Evolutionary conservation across 2,113 vertebrate species (phyloP), one percentile per base, ranked within the genome.

Genomic region (Otolemur garnettii): DNA sequence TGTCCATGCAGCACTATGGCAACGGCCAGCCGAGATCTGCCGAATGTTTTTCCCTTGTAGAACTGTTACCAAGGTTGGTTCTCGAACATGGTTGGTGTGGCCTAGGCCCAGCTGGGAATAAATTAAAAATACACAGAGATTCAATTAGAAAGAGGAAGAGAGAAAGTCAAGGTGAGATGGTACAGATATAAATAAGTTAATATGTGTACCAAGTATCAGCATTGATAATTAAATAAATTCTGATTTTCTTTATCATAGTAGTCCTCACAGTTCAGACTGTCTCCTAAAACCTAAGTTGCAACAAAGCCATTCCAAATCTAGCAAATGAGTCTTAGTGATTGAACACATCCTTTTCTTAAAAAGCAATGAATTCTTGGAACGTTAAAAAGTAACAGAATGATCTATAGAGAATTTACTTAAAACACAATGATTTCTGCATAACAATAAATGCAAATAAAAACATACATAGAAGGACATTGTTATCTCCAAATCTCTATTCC

Each of bases 1-100:
- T 0, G 98, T 99, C 99, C 99, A 99, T 0, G 99, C 99, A 0
- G 99, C 98, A n/a, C 99, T 99, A 97, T 99, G 99, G 85, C 99
- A 99, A 30, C 99, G 98, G 21, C 99, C 99, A 0, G 99, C 99
- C 0, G 99, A 99, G 90, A 99, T 99, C 84, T 99, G 99, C 33
- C 98, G 98, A 71, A 99, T 28, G 0, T 98, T 99, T 97, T 99
- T 99, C 18, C 99, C 99, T 96, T 99, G 99, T 62, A 99, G 97
- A 33, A 97, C 97, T 53, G 98, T 99, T 30, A 99, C 30, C 7
- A 99, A 96, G 1, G 98, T 99, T n/a, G 99, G 99, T 95, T 99
- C 99, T 85, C 99, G 97, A 75, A 99, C 98, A 0, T 99, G 99
- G 96, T 99, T 99, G 78, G 99, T 99, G 75, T 99, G 99, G 90